phyloP scores from a whole-genome alignment of 2,797 vertebrate species.

The Epinephelus awoara region DNA sequence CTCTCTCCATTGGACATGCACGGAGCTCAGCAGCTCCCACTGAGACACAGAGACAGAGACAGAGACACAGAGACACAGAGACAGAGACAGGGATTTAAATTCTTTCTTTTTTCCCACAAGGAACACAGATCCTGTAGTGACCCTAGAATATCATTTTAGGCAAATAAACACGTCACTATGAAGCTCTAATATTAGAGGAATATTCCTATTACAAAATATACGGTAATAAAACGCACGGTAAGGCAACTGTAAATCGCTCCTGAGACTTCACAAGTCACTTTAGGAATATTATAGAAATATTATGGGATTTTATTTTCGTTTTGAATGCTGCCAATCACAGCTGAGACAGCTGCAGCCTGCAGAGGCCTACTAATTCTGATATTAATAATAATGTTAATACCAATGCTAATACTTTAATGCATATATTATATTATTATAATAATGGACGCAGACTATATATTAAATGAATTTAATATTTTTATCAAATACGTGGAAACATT shows the following conservation, averaged over 20 bases:
- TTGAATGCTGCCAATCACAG: background rate
- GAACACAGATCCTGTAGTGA: background rate
- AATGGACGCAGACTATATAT: background rate
- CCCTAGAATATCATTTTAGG: background rate
- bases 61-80: too few species aligned
- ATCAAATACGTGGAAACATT: background rate
- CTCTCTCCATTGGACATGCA: slow-evolving; percentile 76
- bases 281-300: background rate
- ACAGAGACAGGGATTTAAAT: background rate
- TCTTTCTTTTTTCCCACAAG: background rate
- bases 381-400: slow-evolving; percentile 2
- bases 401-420: background rate
- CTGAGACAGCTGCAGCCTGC: background rate
- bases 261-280: background rate
- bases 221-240: too few species aligned
- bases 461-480: background rate
- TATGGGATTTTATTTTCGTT: background rate
- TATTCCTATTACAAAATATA: background rate
- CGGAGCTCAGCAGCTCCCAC: slow-evolving; percentile 59
- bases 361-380: slow-evolving; percentile 24
- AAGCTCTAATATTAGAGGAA: background rate
- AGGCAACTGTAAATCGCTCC: background rate
- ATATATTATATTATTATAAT: background rate
- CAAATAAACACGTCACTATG: background rate
- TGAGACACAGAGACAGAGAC: too few species aligned